Evolutionary conservation across 2,113 vertebrate genomes (phyloP).

Genomic region (Oreochromis tanganicae): DNA sequence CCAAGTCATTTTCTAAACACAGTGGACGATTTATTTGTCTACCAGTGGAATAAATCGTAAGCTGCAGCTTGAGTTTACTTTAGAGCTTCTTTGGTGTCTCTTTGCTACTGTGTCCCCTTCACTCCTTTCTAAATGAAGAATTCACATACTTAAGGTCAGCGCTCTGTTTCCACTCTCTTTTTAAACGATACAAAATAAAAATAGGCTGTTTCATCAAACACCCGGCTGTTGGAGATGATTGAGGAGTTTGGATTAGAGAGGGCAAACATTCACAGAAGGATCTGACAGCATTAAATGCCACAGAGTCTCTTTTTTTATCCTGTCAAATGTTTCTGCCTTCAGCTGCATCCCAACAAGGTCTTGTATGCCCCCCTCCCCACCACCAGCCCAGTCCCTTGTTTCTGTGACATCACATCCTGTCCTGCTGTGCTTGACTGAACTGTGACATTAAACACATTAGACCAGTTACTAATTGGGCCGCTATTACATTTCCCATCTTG

Average conservation of each 20-base stretch:
- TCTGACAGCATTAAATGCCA: conserved; percentile 10
- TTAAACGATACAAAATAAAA: neutral
- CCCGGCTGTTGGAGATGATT: neutral
- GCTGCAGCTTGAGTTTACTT: conserved; percentile 7
- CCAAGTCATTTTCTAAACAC: neutral
- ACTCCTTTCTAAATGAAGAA: neutral
- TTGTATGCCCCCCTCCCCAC: neutral
- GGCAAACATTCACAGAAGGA: neutral
- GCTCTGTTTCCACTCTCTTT: neutral
- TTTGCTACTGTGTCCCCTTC: neutral
- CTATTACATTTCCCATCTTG: conserved; percentile 46
- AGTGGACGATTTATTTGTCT: conserved; percentile 11
- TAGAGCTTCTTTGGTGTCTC: neutral
- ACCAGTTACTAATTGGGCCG: conserved; percentile 38
- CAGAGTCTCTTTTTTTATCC: neutral
- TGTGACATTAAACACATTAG: conserved; percentile 54
- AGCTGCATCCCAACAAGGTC: conserved; percentile 20
- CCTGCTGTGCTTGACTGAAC: conserved; percentile 42
- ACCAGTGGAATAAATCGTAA: neutral
- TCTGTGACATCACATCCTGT: conserved; percentile 61
- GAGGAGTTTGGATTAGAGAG: neutral
- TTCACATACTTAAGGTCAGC: neutral
- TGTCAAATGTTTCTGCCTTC: conserved; percentile 22
- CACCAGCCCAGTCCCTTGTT: neutral
- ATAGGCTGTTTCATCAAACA: neutral